Base-by-base conservation (phyloP, 2,888 invertebrate species). In the Stramonita haemastoma region DNA sequence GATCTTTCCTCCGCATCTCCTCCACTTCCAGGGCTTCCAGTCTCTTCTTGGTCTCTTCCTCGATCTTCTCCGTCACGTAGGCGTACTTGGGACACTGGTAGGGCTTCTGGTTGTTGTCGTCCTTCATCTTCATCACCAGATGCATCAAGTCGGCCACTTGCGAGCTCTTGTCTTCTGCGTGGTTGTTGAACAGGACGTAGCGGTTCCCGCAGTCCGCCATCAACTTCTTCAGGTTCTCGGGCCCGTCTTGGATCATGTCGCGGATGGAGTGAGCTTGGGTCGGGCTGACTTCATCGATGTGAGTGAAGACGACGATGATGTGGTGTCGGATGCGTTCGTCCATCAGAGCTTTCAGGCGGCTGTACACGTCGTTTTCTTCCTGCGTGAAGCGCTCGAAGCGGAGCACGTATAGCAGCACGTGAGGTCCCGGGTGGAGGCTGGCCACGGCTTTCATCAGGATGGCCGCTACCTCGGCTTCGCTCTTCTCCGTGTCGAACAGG, bases 171-270 rank as follows among this genome's bases (percentile, higher is more conserved):
- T 79, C 77, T 29, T 79, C 32, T 32, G 77, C 77, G 32, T 32
- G 13, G 77, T 79, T 79, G 77, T 79, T 79, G 77, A 79, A 79
- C 15, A 79, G 77, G 34, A 26, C 77, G 19, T 26, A 79, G 32
- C 77, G 77, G 77, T 79, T 79, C 32, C 77, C 34, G 77, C 77
- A 79, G 77, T 79, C 77, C 32, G 77, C 77, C 77, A 79, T 79
- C 15, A 79, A 32, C 17, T 79, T 79, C 77, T 34, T 32, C 29
- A 79, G 77, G 77, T 79, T 79, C 32, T 79, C 32, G 32, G 77
- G 77, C 13, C 29, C 32, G 32, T 15, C 32, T 1, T 17, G 13
- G 32, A 79, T 32, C 32, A 32, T 15, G 32, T 79, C 32, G 17
- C 32, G 77, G 77, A 79, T 32, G 77, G 77, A 79, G 32, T 79